These are phyloP conservation scores for Pelusios castaneus DNA, from an alignment of 2,113 vertebrate genomes.

Conservation along the genomic window DNA sequence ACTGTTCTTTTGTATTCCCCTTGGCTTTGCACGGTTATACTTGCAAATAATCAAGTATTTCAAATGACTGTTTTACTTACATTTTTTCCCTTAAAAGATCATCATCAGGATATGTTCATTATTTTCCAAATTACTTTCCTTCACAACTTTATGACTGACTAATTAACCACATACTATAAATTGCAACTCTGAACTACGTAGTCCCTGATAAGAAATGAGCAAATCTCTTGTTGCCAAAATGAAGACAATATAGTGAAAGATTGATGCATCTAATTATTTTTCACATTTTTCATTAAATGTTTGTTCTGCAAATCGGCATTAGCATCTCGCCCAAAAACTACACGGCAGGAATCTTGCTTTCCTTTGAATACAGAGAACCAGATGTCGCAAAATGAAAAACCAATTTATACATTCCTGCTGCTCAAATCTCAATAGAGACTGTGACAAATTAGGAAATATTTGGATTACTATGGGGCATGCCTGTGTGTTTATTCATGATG, in stretches of 20 bases:
- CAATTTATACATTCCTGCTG: neutral
- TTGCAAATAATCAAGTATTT: too few species aligned
- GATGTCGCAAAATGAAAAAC: neutral
- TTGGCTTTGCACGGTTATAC: too few species aligned
- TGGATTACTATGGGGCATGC: too few species aligned
- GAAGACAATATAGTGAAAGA: neutral
- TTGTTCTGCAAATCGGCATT: neutral
- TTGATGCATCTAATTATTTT: neutral
- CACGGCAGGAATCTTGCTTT: fast-evolving
- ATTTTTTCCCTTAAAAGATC: too few species aligned
- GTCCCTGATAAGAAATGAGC: neutral
- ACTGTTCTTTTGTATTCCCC: neutral
- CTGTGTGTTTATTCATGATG: too few species aligned
- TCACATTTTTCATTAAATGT: neutral
- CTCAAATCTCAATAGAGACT: too few species aligned
- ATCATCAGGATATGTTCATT: too few species aligned
- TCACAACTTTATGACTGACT: neutral
- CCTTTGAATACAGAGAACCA: neutral
- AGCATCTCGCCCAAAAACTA: neutral
- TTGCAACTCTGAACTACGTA: neutral
- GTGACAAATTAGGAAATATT: too few species aligned
- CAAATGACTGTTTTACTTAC: too few species aligned
- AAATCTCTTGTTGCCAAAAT: neutral
- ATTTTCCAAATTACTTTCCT: neutral
- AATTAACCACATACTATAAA: neutral